Percentiles rank a stretch among this genome's conserved stretches.
Conservation (phyloP, 1,140 invertebrate species). For the Caenorhabditis tropicalis region DNA sequence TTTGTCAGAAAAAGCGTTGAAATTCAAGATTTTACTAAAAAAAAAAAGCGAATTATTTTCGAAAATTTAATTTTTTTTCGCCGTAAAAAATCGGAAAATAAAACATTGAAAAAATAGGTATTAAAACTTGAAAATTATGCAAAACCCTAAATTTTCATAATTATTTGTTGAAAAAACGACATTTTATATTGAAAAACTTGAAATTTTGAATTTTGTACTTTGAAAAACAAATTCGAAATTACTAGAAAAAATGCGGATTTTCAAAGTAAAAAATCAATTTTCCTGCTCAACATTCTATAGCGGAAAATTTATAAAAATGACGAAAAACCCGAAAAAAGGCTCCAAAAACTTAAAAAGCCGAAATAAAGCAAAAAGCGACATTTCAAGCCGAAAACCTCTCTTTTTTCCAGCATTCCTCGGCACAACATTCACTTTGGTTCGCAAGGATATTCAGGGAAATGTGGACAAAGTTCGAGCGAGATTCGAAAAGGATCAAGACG, state of each 20-base stretch:
- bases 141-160: too few relatives aligned
- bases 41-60: too few relatives aligned
- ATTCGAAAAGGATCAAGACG: constrained; percentile 54
- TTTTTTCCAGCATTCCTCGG: constrained; percentile 56
- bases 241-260: background rate
- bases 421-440: constrained; percentile 55
- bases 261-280: background rate
- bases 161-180: background rate
- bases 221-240: too few relatives aligned
- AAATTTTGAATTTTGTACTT: too few relatives aligned
- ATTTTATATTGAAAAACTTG: background rate
- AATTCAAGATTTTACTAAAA: too few relatives aligned
- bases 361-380: too few relatives aligned
- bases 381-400: background rate
- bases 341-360: background rate
- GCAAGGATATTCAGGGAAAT: constrained; percentile 59
- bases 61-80: too few relatives aligned
- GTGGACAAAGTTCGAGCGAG: constrained; percentile 52
- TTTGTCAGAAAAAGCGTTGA: background rate
- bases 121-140: too few relatives aligned
- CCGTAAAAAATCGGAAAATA: background rate
- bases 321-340: background rate
- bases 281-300: too few relatives aligned
- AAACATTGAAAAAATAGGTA: background rate
- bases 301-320: background rate